Conservation (phyloP, 2,888 invertebrate species). For the Ptychoptera contaminata region DNA sequence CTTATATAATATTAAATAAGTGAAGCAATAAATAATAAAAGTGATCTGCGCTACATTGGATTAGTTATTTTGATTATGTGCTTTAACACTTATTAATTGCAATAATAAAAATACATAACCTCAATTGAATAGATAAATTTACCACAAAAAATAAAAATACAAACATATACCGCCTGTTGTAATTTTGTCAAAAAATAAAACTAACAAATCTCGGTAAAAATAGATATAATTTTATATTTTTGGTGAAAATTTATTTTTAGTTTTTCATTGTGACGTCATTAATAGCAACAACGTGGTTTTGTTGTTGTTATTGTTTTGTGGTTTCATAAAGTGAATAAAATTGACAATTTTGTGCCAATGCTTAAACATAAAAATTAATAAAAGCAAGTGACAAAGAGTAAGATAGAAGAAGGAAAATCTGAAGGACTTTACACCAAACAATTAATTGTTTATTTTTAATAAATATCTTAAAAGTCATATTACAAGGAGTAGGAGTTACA, state of each 20-base stretch:
- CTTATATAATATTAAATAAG: not conserved
- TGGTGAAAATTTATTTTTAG: not conserved
- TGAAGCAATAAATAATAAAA: not conserved
- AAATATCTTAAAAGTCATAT: too few relatives aligned
- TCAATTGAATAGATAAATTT: too few relatives aligned
- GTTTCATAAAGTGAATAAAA: not conserved
- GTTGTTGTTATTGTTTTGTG: not conserved
- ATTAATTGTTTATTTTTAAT: not conserved
- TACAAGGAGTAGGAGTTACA: too few relatives aligned
- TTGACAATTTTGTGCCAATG: not conserved
- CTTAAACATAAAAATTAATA: not conserved
- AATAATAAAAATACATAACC: too few relatives aligned
- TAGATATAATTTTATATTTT: too few relatives aligned
- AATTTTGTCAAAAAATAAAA: too few relatives aligned
- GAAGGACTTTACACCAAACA: not conserved
- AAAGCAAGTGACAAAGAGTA: not conserved
- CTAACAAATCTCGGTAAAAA: too few relatives aligned
- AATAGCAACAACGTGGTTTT: not conserved
- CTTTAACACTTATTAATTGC: too few relatives aligned
- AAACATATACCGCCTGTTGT: too few relatives aligned
- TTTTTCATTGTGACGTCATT: not conserved
- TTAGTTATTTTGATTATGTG: too few relatives aligned
- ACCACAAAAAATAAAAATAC: too few relatives aligned
- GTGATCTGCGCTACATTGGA: too few relatives aligned
- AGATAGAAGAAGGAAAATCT: not conserved